A percentile compares a stretch with the other conserved stretches of the same genome.
Evolutionary conservation across 2,888 invertebrate species (phyloP).

Genomic region (Miltochrista miniata): DNA sequence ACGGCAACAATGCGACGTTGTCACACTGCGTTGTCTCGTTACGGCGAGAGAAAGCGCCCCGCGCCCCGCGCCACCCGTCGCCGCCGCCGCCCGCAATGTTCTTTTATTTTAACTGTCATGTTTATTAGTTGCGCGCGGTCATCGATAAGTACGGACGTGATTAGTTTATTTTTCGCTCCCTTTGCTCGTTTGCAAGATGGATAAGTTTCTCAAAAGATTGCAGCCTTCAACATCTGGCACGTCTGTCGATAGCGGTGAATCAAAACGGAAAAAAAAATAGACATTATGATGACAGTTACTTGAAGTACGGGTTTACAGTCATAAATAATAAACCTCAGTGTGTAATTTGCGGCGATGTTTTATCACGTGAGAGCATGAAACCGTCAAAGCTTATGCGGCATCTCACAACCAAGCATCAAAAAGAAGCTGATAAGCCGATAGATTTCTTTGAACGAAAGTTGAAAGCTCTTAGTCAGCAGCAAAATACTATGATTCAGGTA

Average conservation of each 20-base stretch:
- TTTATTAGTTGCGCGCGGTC: neutral
- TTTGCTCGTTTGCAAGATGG: constrained; percentile 2
- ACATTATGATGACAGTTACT: constrained; percentile 16
- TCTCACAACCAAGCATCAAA: constrained; percentile 14
- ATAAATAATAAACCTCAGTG: constrained; percentile 18
- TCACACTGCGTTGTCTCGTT: neutral
- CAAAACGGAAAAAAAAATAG: constrained; percentile 7
- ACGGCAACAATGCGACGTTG: neutral
- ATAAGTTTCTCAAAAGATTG: constrained; percentile 20
- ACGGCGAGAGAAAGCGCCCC: neutral
- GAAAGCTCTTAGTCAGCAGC: constrained; percentile 14
- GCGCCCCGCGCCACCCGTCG: too few relatives aligned
- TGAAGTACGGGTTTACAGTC: constrained; percentile 15
- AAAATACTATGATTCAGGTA: constrained; percentile 1
- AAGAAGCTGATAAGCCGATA: constrained; percentile 15
- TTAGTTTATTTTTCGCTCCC: neutral
- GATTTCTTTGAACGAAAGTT: constrained; percentile 20
- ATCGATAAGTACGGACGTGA: neutral
- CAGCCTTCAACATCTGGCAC: constrained; percentile 17
- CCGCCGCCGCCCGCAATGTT: neutral
- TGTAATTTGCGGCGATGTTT: constrained; percentile 19
- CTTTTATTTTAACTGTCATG: neutral
- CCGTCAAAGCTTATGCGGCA: neutral
- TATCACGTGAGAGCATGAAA: constrained; percentile 3
- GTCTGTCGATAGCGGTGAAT: neutral